Conservation (phyloP, 2,888 invertebrate species). For the Pycnomerus fuliginosus region DNA sequence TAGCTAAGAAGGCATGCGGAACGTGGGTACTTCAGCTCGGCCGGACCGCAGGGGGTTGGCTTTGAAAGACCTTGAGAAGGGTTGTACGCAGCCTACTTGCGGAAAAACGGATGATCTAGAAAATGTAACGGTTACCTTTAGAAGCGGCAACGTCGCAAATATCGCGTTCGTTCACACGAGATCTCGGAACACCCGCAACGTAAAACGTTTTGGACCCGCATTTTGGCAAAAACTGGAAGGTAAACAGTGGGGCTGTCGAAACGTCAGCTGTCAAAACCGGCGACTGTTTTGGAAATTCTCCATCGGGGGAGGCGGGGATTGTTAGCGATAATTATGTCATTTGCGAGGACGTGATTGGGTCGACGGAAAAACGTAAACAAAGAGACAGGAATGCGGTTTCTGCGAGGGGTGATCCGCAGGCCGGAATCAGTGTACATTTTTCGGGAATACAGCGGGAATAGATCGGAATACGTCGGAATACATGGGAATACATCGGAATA, state of each 20-base stretch:
- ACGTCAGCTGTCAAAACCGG: too few relatives aligned
- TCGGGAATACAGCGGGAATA: too few relatives aligned
- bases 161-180: constrained; percentile 50
- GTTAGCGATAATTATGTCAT: constrained; percentile 22
- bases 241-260: constrained; percentile 1
- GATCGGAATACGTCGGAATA: too few relatives aligned
- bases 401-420: background rate
- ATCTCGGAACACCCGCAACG: constrained; percentile 45
- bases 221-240: too few relatives aligned
- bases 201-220: too few relatives aligned
- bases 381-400: background rate
- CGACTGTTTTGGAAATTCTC: too few relatives aligned
- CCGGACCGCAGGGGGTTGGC: background rate
- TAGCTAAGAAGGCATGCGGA: constrained; percentile 31
- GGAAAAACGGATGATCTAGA: constrained; percentile 43
- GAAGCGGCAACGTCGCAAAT: constrained; percentile 46
- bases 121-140: constrained; percentile 47
- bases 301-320: constrained; percentile 7
- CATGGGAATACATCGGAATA: too few relatives aligned
- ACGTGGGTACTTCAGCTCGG: constrained; percentile 12
- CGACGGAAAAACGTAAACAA: constrained; percentile 12
- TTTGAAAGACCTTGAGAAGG: too few relatives aligned
- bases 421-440: too few relatives aligned
- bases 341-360: constrained; percentile 10
- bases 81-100: background rate